phyloP scores from a whole-genome alignment of 2,113 vertebrate genomes.

The Nannobrachium achirus region DNA sequence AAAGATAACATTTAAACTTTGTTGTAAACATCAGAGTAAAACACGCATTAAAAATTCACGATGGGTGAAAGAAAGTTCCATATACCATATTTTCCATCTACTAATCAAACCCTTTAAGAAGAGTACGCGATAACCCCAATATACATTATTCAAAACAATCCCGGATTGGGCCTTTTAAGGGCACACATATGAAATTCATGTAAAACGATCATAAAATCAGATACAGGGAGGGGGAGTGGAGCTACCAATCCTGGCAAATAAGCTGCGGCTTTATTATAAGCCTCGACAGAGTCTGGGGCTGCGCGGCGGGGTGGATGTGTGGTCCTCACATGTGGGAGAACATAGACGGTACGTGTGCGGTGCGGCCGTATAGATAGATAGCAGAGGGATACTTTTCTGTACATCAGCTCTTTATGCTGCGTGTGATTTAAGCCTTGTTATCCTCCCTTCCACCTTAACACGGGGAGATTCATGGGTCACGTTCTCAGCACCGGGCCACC shows the following conservation, averaged over 20 bases:
- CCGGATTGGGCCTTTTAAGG: no score
- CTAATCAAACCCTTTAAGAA: no score
- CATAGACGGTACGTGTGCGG: not conserved
- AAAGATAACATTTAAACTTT: no score
- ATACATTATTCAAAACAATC: not conserved
- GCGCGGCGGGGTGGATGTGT: not conserved
- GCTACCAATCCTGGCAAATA: not conserved
- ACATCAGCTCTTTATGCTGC: not conserved
- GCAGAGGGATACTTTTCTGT: not conserved
- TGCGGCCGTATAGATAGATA: no score
- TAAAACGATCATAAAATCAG: not conserved
- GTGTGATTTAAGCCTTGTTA: not conserved
- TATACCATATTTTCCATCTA: no score
- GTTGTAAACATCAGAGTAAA: no score
- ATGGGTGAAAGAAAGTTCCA: no score
- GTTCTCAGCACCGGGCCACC: slow-evolving; percentile 34
- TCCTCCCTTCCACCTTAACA: slow-evolving; percentile 2
- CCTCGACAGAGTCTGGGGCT: not conserved
- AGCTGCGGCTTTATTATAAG: not conserved
- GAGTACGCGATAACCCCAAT: not conserved
- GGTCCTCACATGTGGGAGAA: not conserved
- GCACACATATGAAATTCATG: not conserved
- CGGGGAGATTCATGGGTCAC: slow-evolving; percentile 11
- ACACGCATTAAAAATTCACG: no score
- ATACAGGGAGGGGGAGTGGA: not conserved